These are phyloP conservation scores for Lasioglossum villosulum DNA, from an alignment of 2,888 invertebrate species.

Conservation along the genomic window DNA sequence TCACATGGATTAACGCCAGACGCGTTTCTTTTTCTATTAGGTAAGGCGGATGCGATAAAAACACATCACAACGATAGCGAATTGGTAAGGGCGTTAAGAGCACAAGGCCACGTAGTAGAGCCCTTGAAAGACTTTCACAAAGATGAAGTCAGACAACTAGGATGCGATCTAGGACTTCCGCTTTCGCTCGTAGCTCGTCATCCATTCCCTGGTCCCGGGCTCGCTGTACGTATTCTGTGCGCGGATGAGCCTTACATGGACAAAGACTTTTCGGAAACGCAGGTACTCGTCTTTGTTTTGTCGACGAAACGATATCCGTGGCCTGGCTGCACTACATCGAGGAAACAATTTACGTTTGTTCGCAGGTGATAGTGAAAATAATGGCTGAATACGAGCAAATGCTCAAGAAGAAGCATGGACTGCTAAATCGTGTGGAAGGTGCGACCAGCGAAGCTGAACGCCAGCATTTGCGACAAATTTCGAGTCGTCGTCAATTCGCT, in stretches of 20 bases:
- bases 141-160: slow-evolving; percentile 96
- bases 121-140: slow-evolving; percentile 99
- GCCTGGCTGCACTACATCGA: slow-evolving; percentile 25
- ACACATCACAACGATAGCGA: slow-evolving; percentile 99
- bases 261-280: slow-evolving; percentile 97
- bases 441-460: slow-evolving; percentile 91
- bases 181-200: slow-evolving; percentile 95
- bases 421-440: slow-evolving; percentile 93
- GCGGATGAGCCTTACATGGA: slow-evolving; percentile 98
- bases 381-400: slow-evolving; percentile 97
- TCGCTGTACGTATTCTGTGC: slow-evolving; percentile 98
- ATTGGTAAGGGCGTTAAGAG: slow-evolving; percentile 91
- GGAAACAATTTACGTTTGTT: slow-evolving; percentile 1
- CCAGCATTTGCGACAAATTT: slow-evolving; percentile 88
- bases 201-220: slow-evolving; percentile 99
- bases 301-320: background rate
- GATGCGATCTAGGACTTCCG: slow-evolving; percentile 95
- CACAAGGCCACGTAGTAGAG: slow-evolving; percentile 95
- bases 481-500: slow-evolving; percentile 90
- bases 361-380: slow-evolving; percentile 94
- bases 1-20: background rate
- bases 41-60: slow-evolving; percentile 98
- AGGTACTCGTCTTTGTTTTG: slow-evolving; percentile 85
- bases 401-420: slow-evolving; percentile 96
- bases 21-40: slow-evolving; percentile 61